Evolutionary conservation across 2,113 vertebrate species (phyloP).

Genomic region (Boulengerochromis microlepis): DNA sequence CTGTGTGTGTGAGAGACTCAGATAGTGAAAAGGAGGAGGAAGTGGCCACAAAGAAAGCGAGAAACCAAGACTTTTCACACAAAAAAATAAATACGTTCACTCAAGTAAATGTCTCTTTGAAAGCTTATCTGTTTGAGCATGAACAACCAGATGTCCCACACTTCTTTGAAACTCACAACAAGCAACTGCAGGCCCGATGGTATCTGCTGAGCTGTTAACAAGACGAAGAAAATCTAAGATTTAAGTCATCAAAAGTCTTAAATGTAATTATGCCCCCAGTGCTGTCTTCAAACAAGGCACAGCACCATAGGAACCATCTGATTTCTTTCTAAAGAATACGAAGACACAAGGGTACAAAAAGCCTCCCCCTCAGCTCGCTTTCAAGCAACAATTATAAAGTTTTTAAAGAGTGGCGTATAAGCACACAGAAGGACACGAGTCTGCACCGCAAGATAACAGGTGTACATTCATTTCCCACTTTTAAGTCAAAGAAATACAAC

Average conservation of each 20-base stretch:
- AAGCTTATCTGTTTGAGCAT: neutral
- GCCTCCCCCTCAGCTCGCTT: neutral
- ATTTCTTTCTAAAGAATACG: neutral
- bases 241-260: constrained; percentile 9
- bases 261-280: constrained; percentile 17
- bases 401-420: neutral
- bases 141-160: neutral
- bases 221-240: neutral
- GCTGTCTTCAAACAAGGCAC: neutral
- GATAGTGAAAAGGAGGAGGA: constrained; percentile 24
- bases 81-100: neutral
- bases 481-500: neutral
- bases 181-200: neutral
- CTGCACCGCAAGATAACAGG: neutral
- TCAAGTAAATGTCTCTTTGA: constrained; percentile 3
- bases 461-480: neutral
- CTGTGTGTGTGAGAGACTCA: constrained; percentile 15
- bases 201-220: neutral
- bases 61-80: neutral
- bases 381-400: neutral
- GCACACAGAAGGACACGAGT: neutral
- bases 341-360: neutral
- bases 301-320: neutral
- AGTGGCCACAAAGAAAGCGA: constrained; percentile 2
- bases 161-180: neutral